Base-by-base conservation (phyloP, 2,113 vertebrate species). In the Tupaia tana region DNA sequence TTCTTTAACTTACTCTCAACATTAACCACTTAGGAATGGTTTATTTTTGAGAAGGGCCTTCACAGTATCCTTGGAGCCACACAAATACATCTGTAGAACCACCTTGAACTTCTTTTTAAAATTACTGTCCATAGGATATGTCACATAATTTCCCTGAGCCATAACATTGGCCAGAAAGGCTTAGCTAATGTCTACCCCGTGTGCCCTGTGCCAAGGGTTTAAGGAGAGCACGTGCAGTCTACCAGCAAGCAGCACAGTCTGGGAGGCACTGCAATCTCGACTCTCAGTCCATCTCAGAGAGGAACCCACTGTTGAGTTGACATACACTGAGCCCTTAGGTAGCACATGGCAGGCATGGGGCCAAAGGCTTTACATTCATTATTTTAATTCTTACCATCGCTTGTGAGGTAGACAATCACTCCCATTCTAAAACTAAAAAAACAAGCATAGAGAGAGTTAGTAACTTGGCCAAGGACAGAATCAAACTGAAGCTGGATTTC, bases 351-450 rank as follows among this genome's bases (percentile, higher is more conserved):
- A 79, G 54, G 34, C 22, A 77, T 0, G 1, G 25, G 25, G 12
- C 27, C 54, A n/a, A 78, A 74, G 59, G 5, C 58, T 82, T 78
- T 73, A 63, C 52, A 52, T 24, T 78, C 16, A 19, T 52, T 71
- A 79, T 95, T 95, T 71, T 74, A 91, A 18, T 89, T 24, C 24
- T 85, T 89, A 16, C 2, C 71, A 61, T 52, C 58, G 58, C 27
- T 27, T 66, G 43, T 27, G 8, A 82, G 67, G 59, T 80, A 74
- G 52, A 89, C 8, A 89, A 43, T 63, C 56, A 75, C 25, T 34
- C 8, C n/a, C 20, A 25, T 90, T 88, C 92, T 59, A 34, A 93
- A 91, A 16, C 31, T 86, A 85, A 93, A 71, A 71, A 56, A 82
- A 59, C 11, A 43, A 69, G 29, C 34, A n/a, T 20, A 69, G 25